Evolutionary conservation across 1,140 invertebrate genomes (phyloP).

Genomic region (Listronotus bonariensis): DNA sequence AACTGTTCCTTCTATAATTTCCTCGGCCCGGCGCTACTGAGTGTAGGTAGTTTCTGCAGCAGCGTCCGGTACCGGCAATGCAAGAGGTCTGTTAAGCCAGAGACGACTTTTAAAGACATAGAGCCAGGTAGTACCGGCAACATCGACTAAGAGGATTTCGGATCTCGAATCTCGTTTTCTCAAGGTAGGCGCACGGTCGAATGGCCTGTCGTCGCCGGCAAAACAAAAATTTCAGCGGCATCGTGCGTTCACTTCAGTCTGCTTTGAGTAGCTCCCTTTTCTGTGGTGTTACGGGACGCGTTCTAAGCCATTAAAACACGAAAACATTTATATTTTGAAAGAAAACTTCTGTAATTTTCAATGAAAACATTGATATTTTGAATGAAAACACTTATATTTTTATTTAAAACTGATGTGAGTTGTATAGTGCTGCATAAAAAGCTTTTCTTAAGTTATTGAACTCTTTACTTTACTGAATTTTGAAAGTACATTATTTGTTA

Average conservation of each 20-base stretch:
- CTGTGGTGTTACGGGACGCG: background rate
- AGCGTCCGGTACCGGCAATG: background rate
- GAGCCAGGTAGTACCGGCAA: conserved; percentile 9
- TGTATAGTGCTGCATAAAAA: no score
- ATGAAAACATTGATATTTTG: no score
- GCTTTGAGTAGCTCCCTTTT: background rate
- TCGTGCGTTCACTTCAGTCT: conserved; percentile 22
- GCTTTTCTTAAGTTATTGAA: no score
- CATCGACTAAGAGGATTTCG: conserved; percentile 5
- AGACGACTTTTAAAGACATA: background rate
- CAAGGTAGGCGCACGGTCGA: conserved; percentile 27
- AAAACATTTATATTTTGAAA: conserved; percentile 4
- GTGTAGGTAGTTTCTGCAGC: background rate
- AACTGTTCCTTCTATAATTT: no score
- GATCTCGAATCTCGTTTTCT: conserved; percentile 26
- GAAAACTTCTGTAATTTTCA: no score
- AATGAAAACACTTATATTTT: no score
- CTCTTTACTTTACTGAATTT: no score
- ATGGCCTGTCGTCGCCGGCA: conserved; percentile 3
- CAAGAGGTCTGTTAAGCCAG: no score
- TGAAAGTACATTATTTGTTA: no score
- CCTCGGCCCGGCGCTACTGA: no score
- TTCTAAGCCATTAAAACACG: background rate
- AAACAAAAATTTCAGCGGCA: conserved; percentile 23
- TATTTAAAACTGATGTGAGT: no score